Conservation (phyloP, 2,888 invertebrate species). For the Sminthurides aquaticus region DNA sequence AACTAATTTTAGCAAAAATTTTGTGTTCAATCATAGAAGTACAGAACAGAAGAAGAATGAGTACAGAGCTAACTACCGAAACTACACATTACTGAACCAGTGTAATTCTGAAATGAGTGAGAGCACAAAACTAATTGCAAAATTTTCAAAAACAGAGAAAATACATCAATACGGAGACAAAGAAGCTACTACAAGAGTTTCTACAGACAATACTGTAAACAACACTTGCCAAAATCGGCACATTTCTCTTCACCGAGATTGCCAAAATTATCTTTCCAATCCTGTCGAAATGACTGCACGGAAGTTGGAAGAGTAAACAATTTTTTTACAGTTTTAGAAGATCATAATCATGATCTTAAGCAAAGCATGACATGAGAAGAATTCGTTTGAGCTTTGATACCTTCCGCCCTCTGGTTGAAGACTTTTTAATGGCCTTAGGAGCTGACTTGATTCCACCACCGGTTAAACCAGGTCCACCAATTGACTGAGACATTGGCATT, state of each 20-base stretch:
- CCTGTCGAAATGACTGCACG: too few species aligned
- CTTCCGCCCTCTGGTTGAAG: background rate
- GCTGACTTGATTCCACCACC: constrained; percentile 2
- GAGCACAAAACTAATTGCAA: constrained; percentile 9
- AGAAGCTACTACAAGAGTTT: background rate
- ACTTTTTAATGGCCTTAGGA: constrained; percentile 1
- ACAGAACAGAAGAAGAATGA: background rate
- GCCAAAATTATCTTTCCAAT: too few species aligned
- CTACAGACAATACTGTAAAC: background rate
- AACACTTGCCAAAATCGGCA: too few species aligned
- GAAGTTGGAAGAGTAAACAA: too few species aligned
- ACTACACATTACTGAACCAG: background rate
- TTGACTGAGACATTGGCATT: background rate
- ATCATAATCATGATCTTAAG: too few species aligned
- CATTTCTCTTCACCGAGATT: too few species aligned
- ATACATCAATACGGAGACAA: background rate
- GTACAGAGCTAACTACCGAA: background rate
- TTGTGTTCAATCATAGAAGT: background rate
- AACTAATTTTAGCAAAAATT: constrained; percentile 3
- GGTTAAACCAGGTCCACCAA: background rate
- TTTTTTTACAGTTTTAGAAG: too few species aligned
- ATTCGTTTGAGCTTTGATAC: constrained; percentile 8
- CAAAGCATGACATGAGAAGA: constrained; percentile 6
- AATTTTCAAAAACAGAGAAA: constrained; percentile 1
- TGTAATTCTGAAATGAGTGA: background rate